These are phyloP conservation scores for Maconellicoccus hirsutus DNA, from an alignment of 1,140 invertebrate species.

Conservation along the genomic window DNA sequence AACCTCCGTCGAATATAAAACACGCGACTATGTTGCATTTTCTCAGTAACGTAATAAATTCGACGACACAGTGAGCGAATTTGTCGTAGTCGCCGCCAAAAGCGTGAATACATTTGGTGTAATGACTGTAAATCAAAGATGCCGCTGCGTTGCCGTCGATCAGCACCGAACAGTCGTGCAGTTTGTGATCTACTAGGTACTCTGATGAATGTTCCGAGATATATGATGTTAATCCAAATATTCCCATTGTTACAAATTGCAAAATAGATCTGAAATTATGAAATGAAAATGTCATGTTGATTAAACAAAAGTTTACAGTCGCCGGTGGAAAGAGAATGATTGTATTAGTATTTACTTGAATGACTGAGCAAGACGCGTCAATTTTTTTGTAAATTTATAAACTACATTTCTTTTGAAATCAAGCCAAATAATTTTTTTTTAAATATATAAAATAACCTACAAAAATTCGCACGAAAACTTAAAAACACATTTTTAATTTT, in stretches of 20 bases:
- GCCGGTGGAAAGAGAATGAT: too few species aligned
- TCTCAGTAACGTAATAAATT: slow-evolving; percentile 57
- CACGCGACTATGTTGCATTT: slow-evolving; percentile 63
- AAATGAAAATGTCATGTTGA: too few species aligned
- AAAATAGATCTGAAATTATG: not conserved
- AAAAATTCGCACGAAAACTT: too few species aligned
- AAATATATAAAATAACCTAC: too few species aligned
- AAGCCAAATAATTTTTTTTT: too few species aligned
- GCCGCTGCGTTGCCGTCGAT: slow-evolving; percentile 72
- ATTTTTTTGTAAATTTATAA: too few species aligned
- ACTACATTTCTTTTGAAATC: too few species aligned
- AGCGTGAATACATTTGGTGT: slow-evolving; percentile 47
- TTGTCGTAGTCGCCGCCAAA: slow-evolving; percentile 83
- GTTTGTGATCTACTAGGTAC: slow-evolving; percentile 48
- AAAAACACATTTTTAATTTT: too few species aligned
- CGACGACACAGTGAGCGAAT: slow-evolving; percentile 45
- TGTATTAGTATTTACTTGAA: too few species aligned
- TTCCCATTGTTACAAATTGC: slow-evolving; percentile 49
- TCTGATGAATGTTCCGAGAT: slow-evolving; percentile 52
- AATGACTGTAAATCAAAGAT: slow-evolving; percentile 54
- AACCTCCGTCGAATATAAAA: slow-evolving; percentile 73
- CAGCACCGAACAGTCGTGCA: slow-evolving; percentile 58
- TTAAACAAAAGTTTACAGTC: too few species aligned
- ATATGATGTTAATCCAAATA: slow-evolving; percentile 66
- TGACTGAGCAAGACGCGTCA: too few species aligned